phyloP scores from a whole-genome alignment of 2,888 invertebrate genomes.

The Linnaemya vulpina region DNA sequence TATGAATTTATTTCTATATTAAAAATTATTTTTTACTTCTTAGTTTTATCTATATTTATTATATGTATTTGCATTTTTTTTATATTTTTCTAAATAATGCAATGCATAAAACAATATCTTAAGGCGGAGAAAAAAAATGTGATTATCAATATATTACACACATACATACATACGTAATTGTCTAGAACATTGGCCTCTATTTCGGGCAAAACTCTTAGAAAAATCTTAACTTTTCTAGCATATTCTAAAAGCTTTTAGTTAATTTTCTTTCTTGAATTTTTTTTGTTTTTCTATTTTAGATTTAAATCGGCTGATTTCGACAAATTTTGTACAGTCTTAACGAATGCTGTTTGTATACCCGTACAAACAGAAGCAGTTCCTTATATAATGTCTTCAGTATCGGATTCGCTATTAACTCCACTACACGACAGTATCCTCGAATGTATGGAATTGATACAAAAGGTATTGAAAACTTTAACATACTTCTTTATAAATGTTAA shows the following conservation, averaged over 20 bases:
- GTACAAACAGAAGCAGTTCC: conserved; percentile 91
- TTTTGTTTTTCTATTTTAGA: conserved; percentile 74
- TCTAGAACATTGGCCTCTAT: no score
- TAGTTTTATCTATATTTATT: no score
- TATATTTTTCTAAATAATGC: no score
- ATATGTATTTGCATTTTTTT: no score
- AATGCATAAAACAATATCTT: no score
- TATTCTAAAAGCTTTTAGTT: neutral
- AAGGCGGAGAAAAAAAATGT: no score
- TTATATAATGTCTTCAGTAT: conserved; percentile 90
- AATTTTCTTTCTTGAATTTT: neutral
- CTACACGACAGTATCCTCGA: conserved; percentile 93
- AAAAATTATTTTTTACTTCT: no score
- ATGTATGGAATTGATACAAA: conserved; percentile 93
- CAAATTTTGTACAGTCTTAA: conserved; percentile 90
- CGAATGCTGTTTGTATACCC: conserved; percentile 91
- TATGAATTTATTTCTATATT: no score
- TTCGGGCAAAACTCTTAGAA: no score
- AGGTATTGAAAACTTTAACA: conserved; percentile 84
- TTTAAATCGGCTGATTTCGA: conserved; percentile 87
- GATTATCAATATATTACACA: no score
- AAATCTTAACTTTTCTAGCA: neutral
- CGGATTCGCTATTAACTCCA: conserved; percentile 91
- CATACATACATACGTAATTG: no score
- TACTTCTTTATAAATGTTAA: neutral